These are phyloP conservation scores for Sceloporus undulatus DNA, from an alignment of 2,113 vertebrate species.

Conservation along the genomic window DNA sequence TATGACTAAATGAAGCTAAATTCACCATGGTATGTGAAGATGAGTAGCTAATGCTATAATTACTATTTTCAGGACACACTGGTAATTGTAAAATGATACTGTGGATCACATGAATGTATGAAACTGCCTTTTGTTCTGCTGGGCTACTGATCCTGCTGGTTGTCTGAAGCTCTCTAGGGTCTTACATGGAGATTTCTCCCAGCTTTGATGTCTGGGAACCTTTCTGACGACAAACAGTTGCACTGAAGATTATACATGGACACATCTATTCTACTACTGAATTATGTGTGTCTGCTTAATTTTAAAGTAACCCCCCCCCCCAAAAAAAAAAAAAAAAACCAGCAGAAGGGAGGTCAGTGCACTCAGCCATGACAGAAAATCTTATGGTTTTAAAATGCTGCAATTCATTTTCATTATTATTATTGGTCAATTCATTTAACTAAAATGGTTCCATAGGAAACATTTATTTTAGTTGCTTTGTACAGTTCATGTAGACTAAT, in stretches of 20 bases:
- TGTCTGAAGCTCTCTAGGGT: not conserved
- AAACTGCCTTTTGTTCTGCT: not conserved
- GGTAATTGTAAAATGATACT: not conserved
- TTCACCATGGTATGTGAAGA: not conserved
- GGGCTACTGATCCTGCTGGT: not conserved
- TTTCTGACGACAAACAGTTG: not conserved
- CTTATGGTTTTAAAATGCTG: not conserved
- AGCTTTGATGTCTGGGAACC: not conserved
- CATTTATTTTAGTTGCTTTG: conserved; percentile 1
- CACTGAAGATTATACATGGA: not conserved
- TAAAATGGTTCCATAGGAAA: not conserved
- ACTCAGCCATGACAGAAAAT: rapidly evolving
- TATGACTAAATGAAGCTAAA: not conserved
- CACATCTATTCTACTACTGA: not conserved
- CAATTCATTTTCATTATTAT: not conserved
- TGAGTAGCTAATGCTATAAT: not conserved
- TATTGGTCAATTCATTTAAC: conserved; percentile 1
- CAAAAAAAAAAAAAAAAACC: no score
- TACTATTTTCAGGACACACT: not conserved
- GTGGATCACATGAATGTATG: not conserved
- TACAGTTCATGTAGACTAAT: not conserved
- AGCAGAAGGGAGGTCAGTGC: not conserved
- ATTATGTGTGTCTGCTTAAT: not conserved
- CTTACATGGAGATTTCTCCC: not conserved
- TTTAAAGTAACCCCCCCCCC: not conserved